Evolutionary conservation across 2,888 invertebrate species (phyloP).

Genomic region (Rhamnusium bicolor): DNA sequence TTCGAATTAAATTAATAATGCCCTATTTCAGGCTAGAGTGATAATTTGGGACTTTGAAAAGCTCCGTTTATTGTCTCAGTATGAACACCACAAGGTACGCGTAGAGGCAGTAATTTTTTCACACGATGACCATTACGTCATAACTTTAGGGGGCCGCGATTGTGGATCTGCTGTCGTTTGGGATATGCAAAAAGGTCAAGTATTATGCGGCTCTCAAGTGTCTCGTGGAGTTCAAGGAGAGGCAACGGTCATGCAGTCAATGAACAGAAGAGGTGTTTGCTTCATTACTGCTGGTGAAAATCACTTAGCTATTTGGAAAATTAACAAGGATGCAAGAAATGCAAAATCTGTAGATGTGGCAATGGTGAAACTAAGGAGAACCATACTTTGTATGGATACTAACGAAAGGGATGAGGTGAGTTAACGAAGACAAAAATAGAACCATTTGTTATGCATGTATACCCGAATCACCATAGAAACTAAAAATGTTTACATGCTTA

Average conservation of each 20-base stretch:
- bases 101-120: conserved; percentile 91
- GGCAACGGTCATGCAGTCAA: conserved; percentile 69
- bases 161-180: conserved; percentile 91
- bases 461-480: no score
- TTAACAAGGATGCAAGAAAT: conserved; percentile 79
- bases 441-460: no score
- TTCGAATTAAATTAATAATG: not conserved
- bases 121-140: conserved; percentile 84
- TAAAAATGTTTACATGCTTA: no score
- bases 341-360: conserved; percentile 79
- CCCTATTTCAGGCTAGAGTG: conserved; percentile 76
- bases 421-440: not conserved
- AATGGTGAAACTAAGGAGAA: conserved; percentile 85
- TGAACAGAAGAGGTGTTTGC: conserved; percentile 76
- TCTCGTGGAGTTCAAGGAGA: conserved; percentile 67
- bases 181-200: conserved; percentile 75
- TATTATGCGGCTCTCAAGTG: conserved; percentile 71
- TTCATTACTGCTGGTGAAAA: conserved; percentile 78
- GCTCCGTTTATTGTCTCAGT: conserved; percentile 76
- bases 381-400: conserved; percentile 82
- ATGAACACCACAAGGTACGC: conserved; percentile 91
- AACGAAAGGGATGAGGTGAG: conserved; percentile 77
- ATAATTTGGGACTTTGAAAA: conserved; percentile 90
- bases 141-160: conserved; percentile 85
- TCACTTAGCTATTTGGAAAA: conserved; percentile 81